Evolutionary conservation across 2,113 vertebrate species (phyloP), one percentile per base, ranked within the genome.

Genomic region (Ariopsis seemanni): DNA sequence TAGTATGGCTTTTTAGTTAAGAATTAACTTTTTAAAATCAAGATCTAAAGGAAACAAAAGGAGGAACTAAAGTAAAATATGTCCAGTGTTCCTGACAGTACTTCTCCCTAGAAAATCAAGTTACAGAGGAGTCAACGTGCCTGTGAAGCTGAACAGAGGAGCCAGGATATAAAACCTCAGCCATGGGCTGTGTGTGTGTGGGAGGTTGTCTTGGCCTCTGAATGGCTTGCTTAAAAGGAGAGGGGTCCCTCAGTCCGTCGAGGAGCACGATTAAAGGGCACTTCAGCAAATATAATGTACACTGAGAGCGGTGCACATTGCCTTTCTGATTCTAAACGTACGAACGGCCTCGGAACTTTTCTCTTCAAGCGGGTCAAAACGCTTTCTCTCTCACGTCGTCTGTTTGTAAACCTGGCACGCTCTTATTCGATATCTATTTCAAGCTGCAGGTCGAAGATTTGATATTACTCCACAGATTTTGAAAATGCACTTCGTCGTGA

Each of bases 201-300:
- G 34, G 69, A 72, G 53, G 69, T 52, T 75, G 42, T 74, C 67
- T 52, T 72, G 22, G 55, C 55, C 86, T 87, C 80, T 53, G 86
- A 34, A 83, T 87, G 86, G 86, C 86, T 87, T 87, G 80, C 57
- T 65, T 63, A 50, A 83, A 87, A 75, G 80, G 69, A 75, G 69
- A 83, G 48, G 55, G 81, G 58, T 83, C 81, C 71, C 69, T 55
- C n/a, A 1, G 72, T 83, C 81, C 6, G 34, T 87, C 48, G 48
- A 83, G 81, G 86, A 78, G 81, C 81, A 75, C 22, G 58, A 82
- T 90, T 86, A 90, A 90, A 90, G 89, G 89, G 82, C 89, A 90
- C 87, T 90, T 90, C 74, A 84, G 87, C 84, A 86, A n/a, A 75
- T 27, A 85, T 55, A 42, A 83, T 30, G 81, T 77, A 83, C 67